These are phyloP conservation scores for Mustela lutreola DNA, from an alignment of 2,113 vertebrate species.

Conservation along the genomic window DNA sequence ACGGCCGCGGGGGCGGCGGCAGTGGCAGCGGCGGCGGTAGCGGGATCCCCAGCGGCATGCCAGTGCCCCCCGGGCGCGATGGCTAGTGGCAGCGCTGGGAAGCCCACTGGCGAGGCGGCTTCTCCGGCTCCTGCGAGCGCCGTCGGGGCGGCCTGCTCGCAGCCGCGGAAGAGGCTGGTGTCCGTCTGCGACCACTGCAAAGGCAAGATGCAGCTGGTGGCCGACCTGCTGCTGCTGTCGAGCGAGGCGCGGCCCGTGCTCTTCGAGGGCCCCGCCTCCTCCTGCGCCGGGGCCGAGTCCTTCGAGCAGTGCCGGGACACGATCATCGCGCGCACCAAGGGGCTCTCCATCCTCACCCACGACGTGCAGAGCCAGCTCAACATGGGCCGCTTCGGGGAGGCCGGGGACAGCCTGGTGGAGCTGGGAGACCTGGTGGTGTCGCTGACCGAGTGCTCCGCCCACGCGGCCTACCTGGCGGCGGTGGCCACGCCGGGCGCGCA, in stretches of 20 bases:
- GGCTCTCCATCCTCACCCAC: conserved; percentile 98
- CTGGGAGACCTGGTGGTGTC: conserved; percentile 97
- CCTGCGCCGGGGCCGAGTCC: conserved; percentile 89
- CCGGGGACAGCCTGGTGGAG: conserved; percentile 95
- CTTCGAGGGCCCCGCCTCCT: conserved; percentile 89
- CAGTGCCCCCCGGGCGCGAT: conserved; percentile 90
- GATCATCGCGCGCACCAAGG: conserved; percentile 98
- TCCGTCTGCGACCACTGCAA: conserved; percentile 96
- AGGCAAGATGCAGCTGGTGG: conserved; percentile 99
- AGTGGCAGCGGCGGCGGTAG: conserved; percentile 85
- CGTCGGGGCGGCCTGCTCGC: conserved; percentile 83
- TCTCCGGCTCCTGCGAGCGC: conserved; percentile 82
- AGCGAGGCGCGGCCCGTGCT: conserved; percentile 97
- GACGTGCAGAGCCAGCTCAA: conserved; percentile 99
- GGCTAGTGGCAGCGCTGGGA: conserved; percentile 96
- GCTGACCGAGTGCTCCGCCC: conserved; percentile 96
- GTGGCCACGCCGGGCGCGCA: conserved; percentile 95
- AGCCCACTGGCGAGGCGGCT: conserved; percentile 92
- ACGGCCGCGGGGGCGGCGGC: conserved; percentile 86
- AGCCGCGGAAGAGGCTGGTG: conserved; percentile 95
- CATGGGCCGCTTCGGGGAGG: conserved; percentile 97
- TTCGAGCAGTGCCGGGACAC: conserved; percentile 99
- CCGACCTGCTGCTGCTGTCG: conserved; percentile 97
- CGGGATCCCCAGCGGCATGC: conserved; percentile 90
- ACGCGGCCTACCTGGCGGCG: conserved; percentile 96